Evolutionary conservation across 2,797 vertebrate species (phyloP), one percentile per base, ranked within the genome.

Genomic region (Gymnothorax javanicus): DNA sequence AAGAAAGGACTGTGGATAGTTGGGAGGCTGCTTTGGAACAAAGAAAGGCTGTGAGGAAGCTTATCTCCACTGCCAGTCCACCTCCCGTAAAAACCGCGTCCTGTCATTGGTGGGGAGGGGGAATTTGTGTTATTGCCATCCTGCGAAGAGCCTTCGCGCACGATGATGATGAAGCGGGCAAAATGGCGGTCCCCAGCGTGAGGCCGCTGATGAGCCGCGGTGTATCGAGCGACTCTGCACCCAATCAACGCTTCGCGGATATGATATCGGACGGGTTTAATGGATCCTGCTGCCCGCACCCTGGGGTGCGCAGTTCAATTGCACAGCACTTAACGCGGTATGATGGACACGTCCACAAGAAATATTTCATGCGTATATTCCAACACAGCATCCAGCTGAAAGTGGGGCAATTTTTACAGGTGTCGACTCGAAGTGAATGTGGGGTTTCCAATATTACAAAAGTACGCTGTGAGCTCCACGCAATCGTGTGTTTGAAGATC

Each of bases 71-170:
- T 58, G 59, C 57, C 33, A 27, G 13, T 52, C 25, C 8, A n/a
- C n/a, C 33, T 25, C 52, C 71, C 23, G 85, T 58, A 8, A 33
- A 33, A 79, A 9, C 50, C 52, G 56, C n/a, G 17, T 43, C 50
- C 43, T 17, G 71, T 43, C 56, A 25, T 17, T 7, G 71, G 17
- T 82, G 52, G 33, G 57, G 56, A 17, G 5, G 71, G 13, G 2
- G 79, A 50, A 87, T 87, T 87, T 81, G 81, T 73, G 85, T 87
- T 87, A 84, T 85, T 84, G 81, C 69, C 64, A 25, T 6, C 23
- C 83, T 67, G 87, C 79, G 59, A 57, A 43, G 69, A 43, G 60
- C 54, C 59, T 54, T 43, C 9, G 57, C 25, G 83, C 59, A 3
- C 7, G 12, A 6, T 23, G 54, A 33, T 33, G 17, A n/a, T 54